phyloP scores from a whole-genome alignment of 2,888 invertebrate genomes.

The Oithona nana region DNA sequence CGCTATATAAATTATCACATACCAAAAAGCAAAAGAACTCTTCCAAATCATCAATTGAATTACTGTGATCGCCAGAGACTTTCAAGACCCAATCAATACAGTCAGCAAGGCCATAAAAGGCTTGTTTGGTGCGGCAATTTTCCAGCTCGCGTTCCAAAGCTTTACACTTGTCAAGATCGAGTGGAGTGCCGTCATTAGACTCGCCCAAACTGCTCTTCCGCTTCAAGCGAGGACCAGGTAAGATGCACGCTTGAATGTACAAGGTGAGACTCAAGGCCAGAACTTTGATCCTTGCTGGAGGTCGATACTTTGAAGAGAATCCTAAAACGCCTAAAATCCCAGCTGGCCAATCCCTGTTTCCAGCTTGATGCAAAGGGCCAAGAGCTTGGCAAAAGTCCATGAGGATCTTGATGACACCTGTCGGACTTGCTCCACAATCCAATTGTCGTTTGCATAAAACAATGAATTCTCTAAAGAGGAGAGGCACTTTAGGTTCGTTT shows the following conservation, averaged over 20 bases:
- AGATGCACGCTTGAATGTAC: neutral
- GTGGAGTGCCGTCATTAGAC: no score
- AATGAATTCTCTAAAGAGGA: neutral
- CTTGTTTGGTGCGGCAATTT: no score
- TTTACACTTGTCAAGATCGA: no score
- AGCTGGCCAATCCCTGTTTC: neutral
- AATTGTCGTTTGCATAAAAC: neutral
- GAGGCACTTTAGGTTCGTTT: neutral
- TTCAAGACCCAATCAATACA: neutral
- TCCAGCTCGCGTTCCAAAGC: no score
- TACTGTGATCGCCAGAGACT: neutral
- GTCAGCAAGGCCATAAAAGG: neutral
- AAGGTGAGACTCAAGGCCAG: neutral
- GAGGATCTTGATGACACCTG: neutral
- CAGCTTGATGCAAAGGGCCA: neutral
- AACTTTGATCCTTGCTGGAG: neutral
- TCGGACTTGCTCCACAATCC: neutral
- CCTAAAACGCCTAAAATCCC: neutral
- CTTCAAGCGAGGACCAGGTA: neutral
- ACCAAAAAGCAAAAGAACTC: neutral
- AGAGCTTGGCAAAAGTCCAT: neutral
- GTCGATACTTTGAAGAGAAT: neutral
- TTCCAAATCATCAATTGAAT: neutral
- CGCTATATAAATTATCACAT: neutral
- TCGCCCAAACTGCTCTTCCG: no score